Percentiles rank a stretch among this genome's conserved stretches.
Evolutionary conservation across 2,888 invertebrate species (phyloP).

Genomic region (Hemicrepidius hirtus): DNA sequence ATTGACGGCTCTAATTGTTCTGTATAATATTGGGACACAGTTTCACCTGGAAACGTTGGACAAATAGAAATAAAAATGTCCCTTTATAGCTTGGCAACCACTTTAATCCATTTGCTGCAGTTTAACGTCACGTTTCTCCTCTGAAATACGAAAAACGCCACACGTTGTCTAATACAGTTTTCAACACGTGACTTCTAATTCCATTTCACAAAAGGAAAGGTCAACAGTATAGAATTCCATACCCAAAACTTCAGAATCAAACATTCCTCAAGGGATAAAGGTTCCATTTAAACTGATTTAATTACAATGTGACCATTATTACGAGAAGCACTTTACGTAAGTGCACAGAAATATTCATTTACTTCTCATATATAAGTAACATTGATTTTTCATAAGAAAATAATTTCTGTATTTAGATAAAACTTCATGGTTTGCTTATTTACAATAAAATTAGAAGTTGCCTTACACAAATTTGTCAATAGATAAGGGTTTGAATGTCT

Average conservation of each 20-base stretch:
- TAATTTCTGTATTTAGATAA: too few species aligned
- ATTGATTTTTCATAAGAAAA: too few species aligned
- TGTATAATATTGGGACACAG: neutral
- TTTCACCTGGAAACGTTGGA: neutral
- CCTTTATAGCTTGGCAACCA: neutral
- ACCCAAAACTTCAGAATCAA: slow-evolving; percentile 3
- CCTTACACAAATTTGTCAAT: too few species aligned
- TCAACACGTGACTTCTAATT: slow-evolving; percentile 22
- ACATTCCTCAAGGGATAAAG: neutral
- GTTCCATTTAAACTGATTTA: neutral
- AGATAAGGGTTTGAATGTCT: too few species aligned
- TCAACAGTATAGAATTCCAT: neutral
- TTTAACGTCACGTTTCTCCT: slow-evolving; percentile 13
- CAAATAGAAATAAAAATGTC: neutral
- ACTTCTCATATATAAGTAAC: too few species aligned
- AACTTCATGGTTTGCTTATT: too few species aligned
- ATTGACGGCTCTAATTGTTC: neutral
- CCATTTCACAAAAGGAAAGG: slow-evolving; percentile 5
- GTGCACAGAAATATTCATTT: too few species aligned
- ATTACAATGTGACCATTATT: neutral
- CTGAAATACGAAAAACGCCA: slow-evolving; percentile 7
- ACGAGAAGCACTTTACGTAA: too few species aligned
- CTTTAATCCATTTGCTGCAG: slow-evolving; percentile 24
- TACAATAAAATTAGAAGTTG: too few species aligned
- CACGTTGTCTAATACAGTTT: slow-evolving; percentile 14